phyloP scores from a whole-genome alignment of 2,888 invertebrate genomes.

The Cantharis lateralis region DNA sequence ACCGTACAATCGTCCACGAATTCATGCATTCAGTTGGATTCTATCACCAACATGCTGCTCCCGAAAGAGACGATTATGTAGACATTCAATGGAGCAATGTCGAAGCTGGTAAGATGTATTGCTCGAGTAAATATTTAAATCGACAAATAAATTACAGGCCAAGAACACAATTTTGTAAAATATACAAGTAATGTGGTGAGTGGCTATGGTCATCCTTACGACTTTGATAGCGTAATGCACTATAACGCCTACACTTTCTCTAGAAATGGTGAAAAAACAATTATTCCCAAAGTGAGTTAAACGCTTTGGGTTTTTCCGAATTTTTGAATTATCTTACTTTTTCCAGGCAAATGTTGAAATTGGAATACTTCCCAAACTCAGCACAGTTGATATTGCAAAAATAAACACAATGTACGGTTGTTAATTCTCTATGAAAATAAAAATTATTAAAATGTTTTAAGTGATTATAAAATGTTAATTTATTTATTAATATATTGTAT shows the following conservation, averaged over 20 bases:
- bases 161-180: constrained; percentile 68
- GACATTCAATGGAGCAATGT: constrained; percentile 74
- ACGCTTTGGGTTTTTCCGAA: not conserved
- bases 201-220: constrained; percentile 70
- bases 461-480: no score
- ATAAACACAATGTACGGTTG: constrained; percentile 62
- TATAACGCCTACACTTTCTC: constrained; percentile 71
- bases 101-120: not conserved
- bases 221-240: constrained; percentile 76
- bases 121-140: not conserved
- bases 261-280: constrained; percentile 68
- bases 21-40: constrained; percentile 81
- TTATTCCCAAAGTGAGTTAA: constrained; percentile 60
- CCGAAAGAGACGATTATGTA: constrained; percentile 76
- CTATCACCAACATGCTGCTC: constrained; percentile 81
- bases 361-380: constrained; percentile 63
- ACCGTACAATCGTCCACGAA: constrained; percentile 75
- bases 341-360: constrained; percentile 55
- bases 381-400: constrained; percentile 62
- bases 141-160: constrained; percentile 48
- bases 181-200: constrained; percentile 67
- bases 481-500: no score
- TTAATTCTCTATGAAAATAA: not conserved
- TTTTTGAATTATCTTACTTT: not conserved
- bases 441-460: no score